Evolutionary conservation across 2,797 vertebrate species (phyloP), one percentile per base, ranked within the genome.

Genomic region (Protonibea diacanthus): DNA sequence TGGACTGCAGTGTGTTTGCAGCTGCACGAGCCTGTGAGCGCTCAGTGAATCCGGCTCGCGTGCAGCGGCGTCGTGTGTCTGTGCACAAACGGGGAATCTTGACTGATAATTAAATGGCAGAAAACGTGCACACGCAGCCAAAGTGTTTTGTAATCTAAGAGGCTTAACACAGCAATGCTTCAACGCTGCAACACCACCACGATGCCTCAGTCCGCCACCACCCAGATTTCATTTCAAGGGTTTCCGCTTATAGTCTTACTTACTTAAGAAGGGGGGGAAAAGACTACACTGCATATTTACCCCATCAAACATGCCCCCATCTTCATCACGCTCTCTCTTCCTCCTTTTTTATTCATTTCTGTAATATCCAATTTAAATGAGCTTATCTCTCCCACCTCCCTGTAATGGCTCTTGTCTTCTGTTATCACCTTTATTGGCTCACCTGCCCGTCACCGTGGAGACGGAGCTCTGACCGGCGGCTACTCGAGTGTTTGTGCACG

Each of bases 81-180:
- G 66, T 11, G 58, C 68, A 53, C 55, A n/a, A 63, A 80, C 40
- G 15, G 74, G 62, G 67, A 84, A 81, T 85, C 71, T 74, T 59
- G 73, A 78, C 71, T 59, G 82, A 85, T 91, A 86, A 91, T 92
- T 83, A 90, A 92, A 88, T 69, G 81, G 83, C 78, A 76, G 76
- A 2, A 70, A 88, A 82, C 62, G 76, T 88, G 81, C 85, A 74
- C 74, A 88, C 74, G 74, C 74, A 93, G 92, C 91, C 90, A 92
- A 86, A 92, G 91, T 85, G 92, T 93, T 94, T 86, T 82, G 88
- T n/a, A 11, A 91, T 91, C 85, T 92, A 93, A 93, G 89, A 92
- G 93, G 93, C 91, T 95, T 92, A 94, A 88, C 91, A 73, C 89
- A 84, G 93, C 84, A 4, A 76, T 86, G 63, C 84, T 86, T 91